phyloP scores from a whole-genome alignment of 2,113 vertebrate genomes.

The Antechinus flavipes region DNA sequence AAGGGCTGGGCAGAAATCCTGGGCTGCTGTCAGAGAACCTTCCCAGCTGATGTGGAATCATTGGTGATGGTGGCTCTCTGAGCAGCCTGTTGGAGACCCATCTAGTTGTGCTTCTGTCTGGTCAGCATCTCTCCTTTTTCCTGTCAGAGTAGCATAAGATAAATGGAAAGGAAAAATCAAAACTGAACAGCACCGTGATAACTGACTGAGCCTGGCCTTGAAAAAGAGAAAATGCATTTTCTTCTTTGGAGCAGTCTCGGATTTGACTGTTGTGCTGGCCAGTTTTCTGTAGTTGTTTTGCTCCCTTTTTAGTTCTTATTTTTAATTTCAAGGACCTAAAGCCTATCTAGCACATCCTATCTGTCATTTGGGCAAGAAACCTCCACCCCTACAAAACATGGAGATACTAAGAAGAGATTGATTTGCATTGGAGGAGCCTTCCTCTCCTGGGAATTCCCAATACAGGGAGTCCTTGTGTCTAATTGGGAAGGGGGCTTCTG shows the following conservation, averaged over 20 bases:
- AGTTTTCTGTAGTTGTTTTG: not conserved
- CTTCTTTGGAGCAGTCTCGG: not conserved
- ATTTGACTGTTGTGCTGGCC: not conserved
- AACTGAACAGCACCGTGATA: not conserved
- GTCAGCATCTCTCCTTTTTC: not conserved
- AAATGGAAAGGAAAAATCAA: not conserved
- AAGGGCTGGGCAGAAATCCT: not conserved
- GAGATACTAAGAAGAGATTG: not conserved
- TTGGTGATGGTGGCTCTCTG: not conserved
- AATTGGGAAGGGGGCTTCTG: not conserved
- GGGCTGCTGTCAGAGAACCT: not conserved
- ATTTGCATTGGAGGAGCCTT: not conserved
- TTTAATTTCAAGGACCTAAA: not conserved
- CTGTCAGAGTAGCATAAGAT: not conserved
- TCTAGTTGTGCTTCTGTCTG: not conserved
- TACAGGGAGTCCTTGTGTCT: not conserved
- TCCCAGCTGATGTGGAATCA: too few relatives aligned
- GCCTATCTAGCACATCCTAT: not conserved
- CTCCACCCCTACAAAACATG: not conserved
- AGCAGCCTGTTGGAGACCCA: not conserved
- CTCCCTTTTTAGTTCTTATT: not conserved
- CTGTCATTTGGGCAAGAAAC: not conserved
- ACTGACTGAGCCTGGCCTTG: not conserved
- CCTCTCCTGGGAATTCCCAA: not conserved
- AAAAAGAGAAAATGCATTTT: not conserved